Base-by-base conservation (phyloP, 2,113 vertebrate species). In the Protobothrops flavoviridis region DNA sequence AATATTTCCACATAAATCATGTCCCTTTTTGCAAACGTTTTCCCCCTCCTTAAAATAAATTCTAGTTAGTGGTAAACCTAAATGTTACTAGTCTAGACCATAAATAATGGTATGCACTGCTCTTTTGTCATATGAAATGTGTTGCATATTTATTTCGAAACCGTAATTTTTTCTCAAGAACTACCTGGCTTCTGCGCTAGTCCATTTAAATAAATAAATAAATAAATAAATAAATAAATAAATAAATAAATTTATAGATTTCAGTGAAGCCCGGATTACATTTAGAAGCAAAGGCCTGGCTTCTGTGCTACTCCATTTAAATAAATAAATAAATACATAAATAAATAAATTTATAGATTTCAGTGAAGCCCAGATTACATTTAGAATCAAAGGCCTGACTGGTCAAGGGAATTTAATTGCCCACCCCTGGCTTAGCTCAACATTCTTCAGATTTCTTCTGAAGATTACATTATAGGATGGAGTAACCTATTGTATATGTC, bases 61-160 rank as follows among this genome's bases (percentile, higher is more conserved):
- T 95, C 95, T 96, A 96, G 91, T 96, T 96, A 96, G 95, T 95
- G 95, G 95, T 97, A 96, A 96, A 95, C 95, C 94, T 94, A 96
- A 94, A 91, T 92, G 96, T 97, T 95, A 94, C 93, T 45, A 45
- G 45, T 96, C 94, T 87, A 59, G 95, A 59, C 0, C 0, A 93
- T 95, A 96, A 96, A 94, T 95, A 96, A 96, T 93, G 0, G 1
- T 91, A 95, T 94, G 92, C 85, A 93, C 74, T 92, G 23, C 88
- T 94, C 87, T 91, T 93, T 96, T 94, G 48, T 92, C 93, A 92
- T 93, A 0, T 88, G 59, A 95, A 96, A 92, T 92, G 92, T 92
- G 91, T 92, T 96, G 26, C 17, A 56, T 85, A 92, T 91, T 91
- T 33, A 81, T 81, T 43, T 81, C 81, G 90, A 95, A 94, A 23